A percentile compares a stretch with the other conserved stretches of the same genome.
Conservation (phyloP, 1,140 invertebrate genomes). For the Acyrthosiphon pisum region DNA sequence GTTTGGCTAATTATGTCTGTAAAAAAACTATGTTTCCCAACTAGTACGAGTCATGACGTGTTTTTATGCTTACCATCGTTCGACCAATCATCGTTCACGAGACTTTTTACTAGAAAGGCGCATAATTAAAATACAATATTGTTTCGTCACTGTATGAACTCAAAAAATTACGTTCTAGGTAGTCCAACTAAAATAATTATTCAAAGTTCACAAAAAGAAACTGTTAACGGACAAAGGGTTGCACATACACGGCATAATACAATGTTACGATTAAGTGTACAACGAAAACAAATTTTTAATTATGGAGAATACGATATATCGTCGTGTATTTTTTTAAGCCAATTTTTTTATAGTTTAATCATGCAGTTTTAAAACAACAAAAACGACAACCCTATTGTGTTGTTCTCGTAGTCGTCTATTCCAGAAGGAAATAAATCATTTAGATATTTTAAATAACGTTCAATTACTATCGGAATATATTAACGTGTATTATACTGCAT, state of each 20-base stretch:
- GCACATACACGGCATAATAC: not conserved
- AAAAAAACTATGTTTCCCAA: not conserved
- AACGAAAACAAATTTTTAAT: not conserved
- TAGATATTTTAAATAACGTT: not conserved
- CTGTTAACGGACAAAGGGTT: not conserved
- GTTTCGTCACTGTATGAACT: no score
- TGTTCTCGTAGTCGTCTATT: not conserved
- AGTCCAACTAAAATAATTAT: not conserved
- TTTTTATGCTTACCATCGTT: not conserved
- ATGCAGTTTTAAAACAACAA: not conserved
- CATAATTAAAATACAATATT: not conserved
- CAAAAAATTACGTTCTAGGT: not conserved
- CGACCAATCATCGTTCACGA: not conserved
- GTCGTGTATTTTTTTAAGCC: not conserved
- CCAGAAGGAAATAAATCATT: not conserved
- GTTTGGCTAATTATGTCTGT: not conserved
- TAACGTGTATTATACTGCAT: not conserved
- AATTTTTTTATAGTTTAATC: not conserved
- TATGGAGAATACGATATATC: not conserved
- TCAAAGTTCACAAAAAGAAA: no score
- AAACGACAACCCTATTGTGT: not conserved
- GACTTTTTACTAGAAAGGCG: not conserved
- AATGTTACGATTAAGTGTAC: not conserved
- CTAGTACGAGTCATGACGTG: not conserved
- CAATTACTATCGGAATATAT: not conserved